These are phyloP conservation scores for Spondyliosoma cantharus DNA, from an alignment of 2,797 vertebrate species.

Conservation along the genomic window DNA sequence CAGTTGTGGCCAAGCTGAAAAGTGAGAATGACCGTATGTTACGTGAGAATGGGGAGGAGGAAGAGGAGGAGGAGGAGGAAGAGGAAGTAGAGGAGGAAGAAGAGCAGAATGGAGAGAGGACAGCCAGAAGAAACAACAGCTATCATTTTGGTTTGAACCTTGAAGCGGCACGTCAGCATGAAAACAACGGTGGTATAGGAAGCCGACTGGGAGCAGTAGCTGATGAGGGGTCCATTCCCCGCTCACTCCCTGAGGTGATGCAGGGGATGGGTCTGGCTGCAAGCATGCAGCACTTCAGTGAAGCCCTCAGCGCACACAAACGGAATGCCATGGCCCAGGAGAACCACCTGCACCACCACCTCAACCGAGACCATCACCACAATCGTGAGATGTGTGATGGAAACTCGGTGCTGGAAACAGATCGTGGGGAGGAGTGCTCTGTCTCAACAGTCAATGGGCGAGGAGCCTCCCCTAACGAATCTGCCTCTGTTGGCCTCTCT, in stretches of 20 bases:
- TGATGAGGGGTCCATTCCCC: slow-evolving; percentile 87
- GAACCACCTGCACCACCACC: slow-evolving; percentile 86
- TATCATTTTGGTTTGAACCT: slow-evolving; percentile 95
- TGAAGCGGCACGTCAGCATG: slow-evolving; percentile 93
- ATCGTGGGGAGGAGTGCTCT: slow-evolving; percentile 92
- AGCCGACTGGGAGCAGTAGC: slow-evolving; percentile 71
- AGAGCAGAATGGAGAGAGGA: slow-evolving; percentile 91
- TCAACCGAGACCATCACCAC: slow-evolving; percentile 88
- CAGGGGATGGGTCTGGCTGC: slow-evolving; percentile 97
- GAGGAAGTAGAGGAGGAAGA: slow-evolving; percentile 91
- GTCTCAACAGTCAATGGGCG: slow-evolving; percentile 90
- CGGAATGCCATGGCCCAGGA: slow-evolving; percentile 89
- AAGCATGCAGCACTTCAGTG: slow-evolving; percentile 99
- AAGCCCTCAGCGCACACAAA: slow-evolving; percentile 97
- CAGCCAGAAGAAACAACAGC: slow-evolving; percentile 87
- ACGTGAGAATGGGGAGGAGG: slow-evolving; percentile 96
- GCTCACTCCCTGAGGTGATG: slow-evolving; percentile 96
- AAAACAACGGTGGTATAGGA: slow-evolving; percentile 89
- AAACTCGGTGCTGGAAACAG: slow-evolving; percentile 93
- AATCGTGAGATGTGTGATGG: slow-evolving; percentile 93
- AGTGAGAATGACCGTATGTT: slow-evolving; percentile 92
- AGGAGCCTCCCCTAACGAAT: slow-evolving; percentile 95
- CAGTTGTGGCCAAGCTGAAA: slow-evolving; percentile 98
- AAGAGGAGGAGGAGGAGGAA: slow-evolving; percentile 95
- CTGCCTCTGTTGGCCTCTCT: slow-evolving; percentile 94